Base-by-base conservation (phyloP, 2,113 vertebrate species). In the Trachemys scripta region DNA sequence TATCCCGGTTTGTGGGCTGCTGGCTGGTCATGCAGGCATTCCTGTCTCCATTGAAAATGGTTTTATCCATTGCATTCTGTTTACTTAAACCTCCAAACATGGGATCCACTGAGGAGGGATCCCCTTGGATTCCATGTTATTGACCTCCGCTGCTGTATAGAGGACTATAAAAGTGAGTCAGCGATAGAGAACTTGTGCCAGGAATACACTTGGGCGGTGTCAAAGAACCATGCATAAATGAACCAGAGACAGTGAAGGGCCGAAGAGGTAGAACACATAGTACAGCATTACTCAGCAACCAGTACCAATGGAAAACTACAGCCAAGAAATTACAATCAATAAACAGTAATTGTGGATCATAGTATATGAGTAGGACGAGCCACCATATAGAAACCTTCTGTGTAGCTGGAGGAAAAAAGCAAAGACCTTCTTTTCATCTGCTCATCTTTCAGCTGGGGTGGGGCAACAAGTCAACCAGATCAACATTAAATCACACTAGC, bases 321-420 rank as follows among this genome's bases (percentile, higher is more conserved):
- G 75, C 12, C 75, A 78, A 12, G 75, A 78, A 78, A 78, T 27
- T 47, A 42, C 3, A 17, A 22, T 76, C 42, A 84, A 31, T 51
- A 85, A 89, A 29, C 9, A 13, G 11, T 47, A 4, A 0, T 0
- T 29, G 72, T 88, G 82, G 10, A 14, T 49, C 35, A 84, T 59
- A 59, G 42, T 8, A 22, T 17, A 20, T 56, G 2, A 92, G n/a
- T 3, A 62, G 20, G 29, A 47, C 2, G 78, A 93, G 2, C 31
- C 38, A 83, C n/a, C 4, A 62, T 29, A 86, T 78, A 51, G 81
- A 83, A 75, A 2, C 2, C 38, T 0, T 65, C 24, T 19, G 3
- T 86, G 42, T 8, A 84, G 38, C 0, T 2, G 57, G 84, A 72
- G n/a, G 5, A 75, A 83, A 85, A 91, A 57, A 87, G 1, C 72